Percentiles rank a stretch among this genome's conserved stretches.
phyloP scores from a whole-genome alignment of 2,113 vertebrate genomes.

The Pseudonaja textilis region DNA sequence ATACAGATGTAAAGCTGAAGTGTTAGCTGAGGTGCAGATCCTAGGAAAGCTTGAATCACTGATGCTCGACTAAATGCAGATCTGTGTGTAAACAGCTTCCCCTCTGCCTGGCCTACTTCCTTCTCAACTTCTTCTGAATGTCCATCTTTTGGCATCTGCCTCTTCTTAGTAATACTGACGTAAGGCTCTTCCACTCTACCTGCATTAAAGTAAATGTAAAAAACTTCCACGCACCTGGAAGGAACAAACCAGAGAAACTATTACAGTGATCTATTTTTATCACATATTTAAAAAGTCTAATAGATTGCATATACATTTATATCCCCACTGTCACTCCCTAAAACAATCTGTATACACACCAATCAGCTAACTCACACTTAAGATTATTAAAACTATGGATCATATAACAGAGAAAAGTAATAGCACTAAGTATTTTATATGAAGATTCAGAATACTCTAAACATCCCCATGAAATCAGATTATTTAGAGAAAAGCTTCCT shows the following conservation, averaged over 20 bases:
- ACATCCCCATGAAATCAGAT: not conserved
- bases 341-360: not conserved
- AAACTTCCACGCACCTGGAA: slow-evolving; percentile 89
- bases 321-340: not conserved
- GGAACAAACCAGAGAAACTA: not conserved
- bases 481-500: not conserved
- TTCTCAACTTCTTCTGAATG: slow-evolving; percentile 88
- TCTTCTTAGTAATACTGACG: slow-evolving; percentile 97
- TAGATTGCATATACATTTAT: not conserved
- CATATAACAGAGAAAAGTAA: not conserved
- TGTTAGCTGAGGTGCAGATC: slow-evolving; percentile 94
- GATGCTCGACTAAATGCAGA: slow-evolving; percentile 93
- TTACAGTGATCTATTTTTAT: not conserved
- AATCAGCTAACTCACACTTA: not conserved
- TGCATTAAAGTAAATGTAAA: slow-evolving; percentile 88
- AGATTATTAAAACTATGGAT: not conserved
- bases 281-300: not conserved
- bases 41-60: slow-evolving; percentile 96
- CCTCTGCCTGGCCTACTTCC: slow-evolving; percentile 94
- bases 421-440: not conserved
- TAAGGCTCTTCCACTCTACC: slow-evolving; percentile 89
- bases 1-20: slow-evolving; percentile 94
- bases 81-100: slow-evolving; percentile 88
- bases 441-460: not conserved
- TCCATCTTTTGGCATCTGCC: slow-evolving; percentile 86